Evolutionary conservation across 2,797 vertebrate species (phyloP).

Genomic region (Echiichthys vipera): DNA sequence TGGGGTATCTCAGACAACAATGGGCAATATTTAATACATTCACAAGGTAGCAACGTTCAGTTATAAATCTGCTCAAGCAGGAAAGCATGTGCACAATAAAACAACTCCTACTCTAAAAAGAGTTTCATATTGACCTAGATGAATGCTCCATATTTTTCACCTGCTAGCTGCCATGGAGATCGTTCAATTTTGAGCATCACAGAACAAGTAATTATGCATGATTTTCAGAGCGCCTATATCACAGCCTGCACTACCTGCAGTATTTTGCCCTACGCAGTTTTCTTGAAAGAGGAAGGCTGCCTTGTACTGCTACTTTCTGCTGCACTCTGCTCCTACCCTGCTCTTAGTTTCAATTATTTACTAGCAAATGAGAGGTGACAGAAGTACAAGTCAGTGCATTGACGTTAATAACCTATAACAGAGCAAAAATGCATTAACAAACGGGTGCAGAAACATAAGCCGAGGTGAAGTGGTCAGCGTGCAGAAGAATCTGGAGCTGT

Average conservation of each 20-base stretch:
- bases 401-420: constrained; percentile 68
- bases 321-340: constrained; percentile 51
- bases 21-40: constrained; percentile 38
- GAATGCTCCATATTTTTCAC: constrained; percentile 43
- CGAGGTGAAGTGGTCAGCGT: constrained; percentile 31
- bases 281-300: constrained; percentile 26
- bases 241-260: constrained; percentile 32
- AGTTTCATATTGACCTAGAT: constrained; percentile 56
- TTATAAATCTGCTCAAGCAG: constrained; percentile 34
- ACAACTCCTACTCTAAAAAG: constrained; percentile 38
- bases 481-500: constrained; percentile 11
- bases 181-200: constrained; percentile 31
- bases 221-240: constrained; percentile 4
- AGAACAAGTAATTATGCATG: constrained; percentile 39
- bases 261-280: constrained; percentile 23
- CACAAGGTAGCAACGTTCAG: constrained; percentile 27
- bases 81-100: constrained; percentile 42
- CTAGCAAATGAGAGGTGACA: constrained; percentile 74
- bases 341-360: constrained; percentile 79
- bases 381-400: constrained; percentile 51
- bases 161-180: constrained; percentile 17
- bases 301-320: constrained; percentile 42
- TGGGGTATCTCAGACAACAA: constrained; percentile 30
- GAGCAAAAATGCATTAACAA: constrained; percentile 64
- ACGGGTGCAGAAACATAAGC: constrained; percentile 33